A percentile compares a stretch with the other conserved stretches of the same genome.
Conservation (phyloP, 92 coral and sea anemone species). For the Porites evermanni region DNA sequence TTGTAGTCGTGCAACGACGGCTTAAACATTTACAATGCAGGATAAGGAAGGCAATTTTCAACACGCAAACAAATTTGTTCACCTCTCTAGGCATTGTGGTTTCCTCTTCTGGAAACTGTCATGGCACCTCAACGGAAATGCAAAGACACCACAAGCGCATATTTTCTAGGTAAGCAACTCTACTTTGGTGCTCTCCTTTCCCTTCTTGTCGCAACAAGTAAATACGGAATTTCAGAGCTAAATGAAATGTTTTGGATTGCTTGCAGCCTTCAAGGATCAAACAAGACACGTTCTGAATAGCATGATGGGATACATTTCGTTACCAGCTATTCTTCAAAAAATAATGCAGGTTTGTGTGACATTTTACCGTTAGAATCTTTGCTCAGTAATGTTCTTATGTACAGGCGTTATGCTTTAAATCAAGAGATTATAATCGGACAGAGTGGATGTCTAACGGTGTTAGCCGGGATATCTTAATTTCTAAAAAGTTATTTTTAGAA, state of each 20-base stretch:
- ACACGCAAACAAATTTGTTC: neutral
- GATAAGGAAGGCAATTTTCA: too few species aligned
- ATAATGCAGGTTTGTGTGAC: slow-evolving; percentile 86
- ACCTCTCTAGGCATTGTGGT: slow-evolving; percentile 86
- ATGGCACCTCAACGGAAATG: slow-evolving; percentile 98
- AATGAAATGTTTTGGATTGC: neutral
- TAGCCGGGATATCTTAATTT: too few species aligned
- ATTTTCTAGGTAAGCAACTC: slow-evolving; percentile 75
- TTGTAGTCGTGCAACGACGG: too few species aligned
- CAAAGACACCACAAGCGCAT: slow-evolving; percentile 84
- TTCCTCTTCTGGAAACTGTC: slow-evolving; percentile 94
- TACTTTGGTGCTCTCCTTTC: neutral
- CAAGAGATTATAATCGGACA: too few species aligned
- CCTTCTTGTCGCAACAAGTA: too few species aligned
- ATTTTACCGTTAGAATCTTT: neutral
- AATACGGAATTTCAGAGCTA: too few species aligned
- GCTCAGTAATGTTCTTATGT: too few species aligned
- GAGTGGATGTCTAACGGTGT: too few species aligned
- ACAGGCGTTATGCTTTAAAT: neutral
- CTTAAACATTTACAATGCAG: too few species aligned
- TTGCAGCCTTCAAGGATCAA: slow-evolving; percentile 88
- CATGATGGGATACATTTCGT: slow-evolving; percentile 99
- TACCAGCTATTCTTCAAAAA: slow-evolving; percentile 93
- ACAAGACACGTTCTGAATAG: slow-evolving; percentile 98
- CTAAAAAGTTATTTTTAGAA: too few species aligned